Conservation (phyloP, 53 echinoderm and acorn worm genomes). For the Apostichopus leukothele region DNA sequence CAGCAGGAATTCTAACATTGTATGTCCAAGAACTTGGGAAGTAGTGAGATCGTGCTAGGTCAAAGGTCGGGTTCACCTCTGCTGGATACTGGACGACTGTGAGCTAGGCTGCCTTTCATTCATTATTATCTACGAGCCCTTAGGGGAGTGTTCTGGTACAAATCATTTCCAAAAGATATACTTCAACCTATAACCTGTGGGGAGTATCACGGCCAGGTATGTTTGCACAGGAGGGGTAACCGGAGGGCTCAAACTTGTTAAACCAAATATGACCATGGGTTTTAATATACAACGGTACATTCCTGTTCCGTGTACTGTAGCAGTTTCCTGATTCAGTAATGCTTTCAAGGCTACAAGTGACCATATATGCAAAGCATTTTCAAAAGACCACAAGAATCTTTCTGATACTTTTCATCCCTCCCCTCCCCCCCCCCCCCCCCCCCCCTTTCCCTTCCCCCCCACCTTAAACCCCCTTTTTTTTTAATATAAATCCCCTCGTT, state of each 20-base stretch:
- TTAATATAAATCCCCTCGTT: no score
- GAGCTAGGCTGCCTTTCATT: background rate
- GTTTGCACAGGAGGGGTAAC: background rate
- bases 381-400: no score
- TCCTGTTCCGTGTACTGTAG: no score
- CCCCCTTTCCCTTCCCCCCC: no score
- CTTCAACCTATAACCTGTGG: background rate
- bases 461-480: no score
- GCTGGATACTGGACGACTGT: background rate
- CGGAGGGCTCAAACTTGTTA: background rate
- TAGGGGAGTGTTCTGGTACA: background rate
- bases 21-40: background rate
- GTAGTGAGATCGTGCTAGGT: background rate
- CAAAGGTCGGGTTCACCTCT: background rate
- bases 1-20: conserved; percentile 14
- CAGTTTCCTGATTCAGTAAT: no score
- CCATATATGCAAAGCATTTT: no score
- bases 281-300: background rate
- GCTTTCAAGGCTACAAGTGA: no score
- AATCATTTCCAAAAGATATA: background rate
- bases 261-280: background rate
- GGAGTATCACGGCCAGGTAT: background rate
- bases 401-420: no score
- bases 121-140: background rate
- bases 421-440: no score